Evolutionary conservation across 1,140 invertebrate genomes (phyloP).

Genomic region (Neoseiulus cucumeris): DNA sequence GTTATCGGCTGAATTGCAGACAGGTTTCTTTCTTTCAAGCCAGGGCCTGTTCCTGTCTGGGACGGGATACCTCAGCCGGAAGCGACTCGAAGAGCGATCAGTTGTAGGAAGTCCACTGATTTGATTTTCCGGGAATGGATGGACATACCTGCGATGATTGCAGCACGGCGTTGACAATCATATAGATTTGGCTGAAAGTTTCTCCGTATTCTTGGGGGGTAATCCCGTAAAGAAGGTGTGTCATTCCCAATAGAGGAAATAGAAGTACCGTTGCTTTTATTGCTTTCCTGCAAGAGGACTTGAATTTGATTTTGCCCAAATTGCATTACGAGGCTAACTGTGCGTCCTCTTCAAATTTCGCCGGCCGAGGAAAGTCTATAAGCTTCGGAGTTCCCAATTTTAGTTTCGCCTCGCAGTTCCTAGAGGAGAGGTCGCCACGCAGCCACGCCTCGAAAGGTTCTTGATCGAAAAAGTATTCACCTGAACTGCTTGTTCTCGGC

Average conservation of each 20-base stretch:
- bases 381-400: too few relatives aligned
- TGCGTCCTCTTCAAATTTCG: too few relatives aligned
- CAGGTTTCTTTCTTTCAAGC: too few relatives aligned
- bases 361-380: too few relatives aligned
- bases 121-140: background rate
- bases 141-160: constrained; percentile 30
- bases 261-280: constrained; percentile 35
- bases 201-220: constrained; percentile 25
- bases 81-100: too few relatives aligned
- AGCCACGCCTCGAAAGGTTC: too few relatives aligned
- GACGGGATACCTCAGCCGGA: too few relatives aligned
- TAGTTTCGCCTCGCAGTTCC: too few relatives aligned
- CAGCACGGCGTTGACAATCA: constrained; percentile 30
- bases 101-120: too few relatives aligned
- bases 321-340: too few relatives aligned
- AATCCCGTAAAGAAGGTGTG: constrained; percentile 31
- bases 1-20: constrained; percentile 13
- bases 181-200: constrained; percentile 24
- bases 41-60: too few relatives aligned
- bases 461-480: constrained; percentile 19
- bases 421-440: too few relatives aligned
- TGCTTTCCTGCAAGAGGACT: constrained; percentile 28
- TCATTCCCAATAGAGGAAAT: constrained; percentile 34
- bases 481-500: constrained; percentile 27
- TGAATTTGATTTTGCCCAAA: background rate